Base-by-base conservation (phyloP, 1,140 invertebrate genomes). In the Hyphantria cunea region DNA sequence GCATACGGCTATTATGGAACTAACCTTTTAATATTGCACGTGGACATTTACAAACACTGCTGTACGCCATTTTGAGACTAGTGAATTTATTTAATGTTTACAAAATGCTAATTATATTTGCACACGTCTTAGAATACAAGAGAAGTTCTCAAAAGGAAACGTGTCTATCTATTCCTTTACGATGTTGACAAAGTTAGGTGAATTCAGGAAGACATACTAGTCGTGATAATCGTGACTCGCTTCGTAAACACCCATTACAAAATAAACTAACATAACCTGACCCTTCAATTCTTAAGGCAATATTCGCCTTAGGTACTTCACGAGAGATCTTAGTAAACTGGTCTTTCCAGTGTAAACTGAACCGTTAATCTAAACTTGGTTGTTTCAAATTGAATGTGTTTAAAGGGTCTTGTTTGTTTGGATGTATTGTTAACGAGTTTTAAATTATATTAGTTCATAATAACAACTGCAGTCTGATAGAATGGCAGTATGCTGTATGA, bases 161-260 rank as follows among this genome's bases (percentile, higher is more conserved):
- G 11, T 37, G 8, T 37, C 12, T n/a, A n/a, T 55, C 45, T 55
- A 55, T 55, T 47, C 58, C 58, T 37, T 33, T 61, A 59, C 56
- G 49, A 48, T 60, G 50, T 51, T 48, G 34, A 37, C 34, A 37
- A 37, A 3, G 8, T 37, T 10, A 37, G 2, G 39, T 44, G 33
- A 63, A 50, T 44, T 15, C 51, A 63, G 61, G 51, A 63, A 55
- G 61, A 37, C 15, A 12, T 49, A 14, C 42, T 13, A 54, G 25
- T 37, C 53, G 13, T 47, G 31, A 12, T 6, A 45, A 31, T 63
- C 61, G 61, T 63, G 61, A 63, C 52, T 44, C 45, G 44, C 14
- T 41, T 63, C 25, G 53, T 47, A 55, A 41, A 63, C 41, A 44
- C 45, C n/a, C 12, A 50, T 55, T 63, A 63, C 34, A 47, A 55